Base-by-base conservation (phyloP, 2,888 invertebrate genomes). In the Eledona agricola region DNA sequence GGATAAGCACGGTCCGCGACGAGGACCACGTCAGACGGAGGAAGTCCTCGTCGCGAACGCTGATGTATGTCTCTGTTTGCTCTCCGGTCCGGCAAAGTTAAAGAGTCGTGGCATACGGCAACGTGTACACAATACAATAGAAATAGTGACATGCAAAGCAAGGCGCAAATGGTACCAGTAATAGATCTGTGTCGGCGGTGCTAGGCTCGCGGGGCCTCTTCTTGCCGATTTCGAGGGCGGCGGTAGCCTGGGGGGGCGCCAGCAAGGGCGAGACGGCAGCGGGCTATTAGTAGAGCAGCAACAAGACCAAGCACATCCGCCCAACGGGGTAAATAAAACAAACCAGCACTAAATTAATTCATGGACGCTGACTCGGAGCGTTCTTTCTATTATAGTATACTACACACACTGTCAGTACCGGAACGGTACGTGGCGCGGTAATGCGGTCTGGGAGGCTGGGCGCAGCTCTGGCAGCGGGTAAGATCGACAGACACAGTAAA, bases 211-310 rank as follows among this genome's bases (percentile, higher is more conserved):
- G 89, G 85, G 93, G 89, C 84, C 94, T 92, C 88, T 94, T 94
- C 90, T 93, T 93, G 88, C 91, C 92, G 82, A 88, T 84, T 86
- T 92, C 90, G 86, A 89, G 84, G 82, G 84, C 82, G 80, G 84
- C 83, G 80, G 87, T 83, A 59, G 70, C 70, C 62, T 66, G 60
- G 69, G 73, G 73, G 59, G 72, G 80, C 81, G 85, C 83, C 83
- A 83, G 80, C 79, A 83, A 81, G 74, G 80, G 78, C 72, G 81
- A 79, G 73, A 79, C 79, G 74, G 80, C 75, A 72, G 80, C 78
- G 75, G 77, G 76, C 77, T 77, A 77, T 76, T 77, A 77, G 76
- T 76, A 75, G 73, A 72, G 72, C 73, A 77, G 80, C 79, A 71
- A 74, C 76, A 76, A 75, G 72, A 75, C 75, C 75, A 76, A 76